These are phyloP conservation scores for Melipona beecheii DNA, from an alignment of 2,888 invertebrate species.

Conservation along the genomic window DNA sequence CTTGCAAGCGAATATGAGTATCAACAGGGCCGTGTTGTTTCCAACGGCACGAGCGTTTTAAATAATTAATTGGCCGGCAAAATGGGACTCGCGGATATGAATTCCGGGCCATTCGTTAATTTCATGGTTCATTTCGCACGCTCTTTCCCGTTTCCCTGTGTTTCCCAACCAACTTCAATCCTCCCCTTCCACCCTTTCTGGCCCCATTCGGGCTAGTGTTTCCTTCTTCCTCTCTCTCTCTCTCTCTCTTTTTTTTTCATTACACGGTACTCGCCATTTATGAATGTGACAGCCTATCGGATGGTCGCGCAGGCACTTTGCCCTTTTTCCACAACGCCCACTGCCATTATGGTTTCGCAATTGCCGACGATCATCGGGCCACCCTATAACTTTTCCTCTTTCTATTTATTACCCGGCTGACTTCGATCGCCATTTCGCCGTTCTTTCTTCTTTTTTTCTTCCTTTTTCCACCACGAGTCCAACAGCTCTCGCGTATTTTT, in stretches of 20 bases:
- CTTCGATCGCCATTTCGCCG: neutral
- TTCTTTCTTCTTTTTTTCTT: neutral
- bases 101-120: conserved; percentile 78
- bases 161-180: conserved; percentile 15
- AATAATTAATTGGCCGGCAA: conserved; percentile 79
- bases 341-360: conserved; percentile 63
- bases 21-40: conserved; percentile 70
- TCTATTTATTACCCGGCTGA: conserved; percentile 31
- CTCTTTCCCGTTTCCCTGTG: conserved; percentile 48
- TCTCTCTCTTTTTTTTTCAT: conserved; percentile 49
- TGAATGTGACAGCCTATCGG: conserved; percentile 67
- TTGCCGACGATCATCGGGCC: conserved; percentile 65
- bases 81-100: conserved; percentile 74
- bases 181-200: conserved; percentile 6
- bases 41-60: conserved; percentile 70
- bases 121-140: conserved; percentile 77
- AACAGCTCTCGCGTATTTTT: conserved; percentile 6
- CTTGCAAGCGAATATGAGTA: conserved; percentile 71
- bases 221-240: too few relatives aligned
- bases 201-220: conserved; percentile 18
- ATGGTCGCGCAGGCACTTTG: conserved; percentile 60
- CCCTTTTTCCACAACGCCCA: conserved; percentile 16
- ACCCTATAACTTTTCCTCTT: conserved; percentile 41
- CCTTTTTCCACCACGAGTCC: neutral
- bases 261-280: conserved; percentile 69